phyloP scores from a whole-genome alignment of 1,140 invertebrate species.

The Diachasmimorpha longicaudata region DNA sequence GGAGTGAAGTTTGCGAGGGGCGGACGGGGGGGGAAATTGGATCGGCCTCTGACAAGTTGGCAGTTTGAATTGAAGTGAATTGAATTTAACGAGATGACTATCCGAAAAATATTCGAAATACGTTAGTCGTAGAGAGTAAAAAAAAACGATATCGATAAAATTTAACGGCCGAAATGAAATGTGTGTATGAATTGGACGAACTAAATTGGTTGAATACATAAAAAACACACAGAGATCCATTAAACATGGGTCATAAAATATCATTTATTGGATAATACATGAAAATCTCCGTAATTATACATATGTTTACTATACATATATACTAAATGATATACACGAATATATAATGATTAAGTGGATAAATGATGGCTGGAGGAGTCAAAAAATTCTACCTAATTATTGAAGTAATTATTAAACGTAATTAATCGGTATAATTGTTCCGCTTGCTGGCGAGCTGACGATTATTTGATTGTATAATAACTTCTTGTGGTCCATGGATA shows the following conservation, averaged over 20 bases:
- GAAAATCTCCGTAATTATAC: not conserved
- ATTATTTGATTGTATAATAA: conserved; percentile 25
- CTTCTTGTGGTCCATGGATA: not conserved
- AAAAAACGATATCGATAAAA: not conserved
- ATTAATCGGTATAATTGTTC: conserved; percentile 21
- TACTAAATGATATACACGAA: not conserved
- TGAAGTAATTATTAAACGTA: conserved; percentile 12
- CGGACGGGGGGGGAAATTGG: no score
- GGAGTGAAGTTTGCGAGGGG: no score
- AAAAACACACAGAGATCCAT: not conserved
- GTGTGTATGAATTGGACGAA: not conserved
- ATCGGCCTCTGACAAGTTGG: no score
- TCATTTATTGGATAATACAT: not conserved
- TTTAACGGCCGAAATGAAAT: not conserved
- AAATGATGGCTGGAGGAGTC: not conserved
- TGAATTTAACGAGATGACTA: no score
- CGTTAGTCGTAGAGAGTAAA: not conserved
- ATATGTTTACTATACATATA: not conserved
- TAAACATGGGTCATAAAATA: not conserved
- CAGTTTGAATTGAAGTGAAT: no score
- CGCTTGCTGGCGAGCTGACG: conserved; percentile 32
- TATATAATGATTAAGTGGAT: not conserved
- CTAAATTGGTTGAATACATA: not conserved
- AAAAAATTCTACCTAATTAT: not conserved
- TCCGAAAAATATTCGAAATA: no score